Conservation (phyloP, 2,888 invertebrate species). For the Saturnia pavonia region DNA sequence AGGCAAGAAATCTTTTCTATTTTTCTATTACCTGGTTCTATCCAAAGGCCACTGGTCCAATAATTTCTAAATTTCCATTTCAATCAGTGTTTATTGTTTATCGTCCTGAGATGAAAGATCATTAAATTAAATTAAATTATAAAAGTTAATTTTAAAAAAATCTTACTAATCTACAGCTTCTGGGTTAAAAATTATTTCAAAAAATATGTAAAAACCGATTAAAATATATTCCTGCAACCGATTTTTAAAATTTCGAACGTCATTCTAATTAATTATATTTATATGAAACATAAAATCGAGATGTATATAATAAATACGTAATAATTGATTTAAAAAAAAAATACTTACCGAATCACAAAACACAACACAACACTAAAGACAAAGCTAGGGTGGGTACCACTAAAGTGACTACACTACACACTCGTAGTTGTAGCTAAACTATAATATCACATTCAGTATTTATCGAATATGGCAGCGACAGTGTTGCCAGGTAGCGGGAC, state of each 20-base stretch:
- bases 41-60: too few species aligned
- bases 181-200: too few species aligned
- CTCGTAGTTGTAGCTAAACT: constrained; percentile 37
- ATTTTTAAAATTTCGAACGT: neutral
- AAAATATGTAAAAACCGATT: too few species aligned
- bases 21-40: too few species aligned
- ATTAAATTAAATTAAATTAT: too few species aligned
- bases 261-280: neutral
- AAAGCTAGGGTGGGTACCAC: constrained; percentile 25
- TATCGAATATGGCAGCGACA: constrained; percentile 8
- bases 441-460: constrained; percentile 23
- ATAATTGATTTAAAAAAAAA: neutral
- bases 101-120: too few species aligned
- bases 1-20: too few species aligned
- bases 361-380: constrained; percentile 28
- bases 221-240: too few species aligned
- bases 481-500: constrained; percentile 19
- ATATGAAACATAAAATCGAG: neutral
- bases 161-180: too few species aligned
- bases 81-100: too few species aligned
- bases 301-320: neutral
- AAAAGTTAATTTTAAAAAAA: too few species aligned
- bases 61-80: too few species aligned
- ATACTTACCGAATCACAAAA: constrained; percentile 10
- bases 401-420: constrained; percentile 30